A percentile compares a stretch with the other conserved stretches of the same genome.
These are phyloP conservation scores for Macaria liturata DNA, from an alignment of 2,888 invertebrate species.

Conservation along the genomic window DNA sequence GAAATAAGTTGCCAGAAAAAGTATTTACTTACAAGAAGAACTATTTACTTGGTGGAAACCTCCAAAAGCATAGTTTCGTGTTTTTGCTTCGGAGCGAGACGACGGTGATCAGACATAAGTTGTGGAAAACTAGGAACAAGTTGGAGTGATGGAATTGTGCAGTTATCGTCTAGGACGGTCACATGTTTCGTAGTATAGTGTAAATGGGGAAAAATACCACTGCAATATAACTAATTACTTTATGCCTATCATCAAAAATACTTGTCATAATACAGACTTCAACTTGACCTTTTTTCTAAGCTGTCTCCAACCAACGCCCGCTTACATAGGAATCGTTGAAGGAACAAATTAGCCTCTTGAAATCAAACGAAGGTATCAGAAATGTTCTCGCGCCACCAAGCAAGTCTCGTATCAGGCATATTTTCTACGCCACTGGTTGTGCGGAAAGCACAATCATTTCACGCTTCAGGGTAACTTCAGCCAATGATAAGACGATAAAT, in stretches of 20 bases:
- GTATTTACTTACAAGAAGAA: no score
- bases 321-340: no score
- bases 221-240: no score
- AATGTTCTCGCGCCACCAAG: constrained; percentile 15
- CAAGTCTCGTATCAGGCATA: constrained; percentile 26
- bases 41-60: not conserved
- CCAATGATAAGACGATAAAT: constrained; percentile 1
- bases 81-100: constrained; percentile 16
- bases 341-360: no score
- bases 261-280: no score
- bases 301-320: no score
- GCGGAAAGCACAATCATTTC: constrained; percentile 32
- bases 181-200: no score
- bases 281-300: no score
- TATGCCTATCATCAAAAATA: no score
- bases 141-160: no score
- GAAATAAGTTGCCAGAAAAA: constrained; percentile 17
- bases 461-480: constrained; percentile 15
- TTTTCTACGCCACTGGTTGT: constrained; percentile 24
- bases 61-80: constrained; percentile 23
- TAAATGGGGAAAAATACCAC: no score
- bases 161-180: no score
- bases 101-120: constrained; percentile 15
- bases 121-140: not conserved
- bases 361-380: constrained; percentile 2